Percentiles rank a stretch among this genome's conserved stretches.
Evolutionary conservation across 2,797 vertebrate genomes (phyloP).

Genomic region (Coreius guichenoti): DNA sequence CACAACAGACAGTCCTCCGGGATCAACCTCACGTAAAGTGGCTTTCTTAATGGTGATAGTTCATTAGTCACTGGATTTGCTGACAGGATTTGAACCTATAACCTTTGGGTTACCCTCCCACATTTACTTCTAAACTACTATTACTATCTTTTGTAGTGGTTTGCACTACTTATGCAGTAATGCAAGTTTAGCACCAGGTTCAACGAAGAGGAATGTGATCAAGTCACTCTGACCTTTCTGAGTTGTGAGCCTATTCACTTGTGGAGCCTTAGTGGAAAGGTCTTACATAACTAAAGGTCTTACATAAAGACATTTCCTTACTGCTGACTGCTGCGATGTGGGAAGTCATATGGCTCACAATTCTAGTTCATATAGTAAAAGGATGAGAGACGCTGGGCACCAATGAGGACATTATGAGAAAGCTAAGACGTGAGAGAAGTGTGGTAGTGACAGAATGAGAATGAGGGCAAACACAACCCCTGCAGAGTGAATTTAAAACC

Average conservation of each 20-base stretch:
- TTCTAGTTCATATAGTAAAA: constrained; percentile 13
- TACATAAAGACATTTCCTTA: constrained; percentile 49
- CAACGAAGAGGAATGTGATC: constrained; percentile 45
- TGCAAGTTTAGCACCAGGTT: constrained; percentile 16
- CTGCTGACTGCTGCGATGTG: constrained; percentile 20
- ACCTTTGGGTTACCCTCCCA: background rate
- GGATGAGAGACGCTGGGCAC: constrained; percentile 3
- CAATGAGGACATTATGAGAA: background rate
- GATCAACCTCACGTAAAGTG: background rate
- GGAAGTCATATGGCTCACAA: constrained; percentile 25
- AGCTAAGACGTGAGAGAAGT: background rate
- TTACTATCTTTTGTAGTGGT: background rate
- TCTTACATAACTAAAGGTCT: constrained; percentile 58
- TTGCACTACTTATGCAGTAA: background rate
- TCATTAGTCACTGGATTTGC: background rate
- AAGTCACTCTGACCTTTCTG: constrained; percentile 46
- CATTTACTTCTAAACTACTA: background rate
- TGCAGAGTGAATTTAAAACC: constrained; percentile 26
- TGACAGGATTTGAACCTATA: background rate
- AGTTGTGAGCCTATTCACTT: constrained; percentile 23
- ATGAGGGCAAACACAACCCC: constrained; percentile 23
- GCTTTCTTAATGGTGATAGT: background rate
- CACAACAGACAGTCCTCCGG: background rate
- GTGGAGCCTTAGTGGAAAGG: constrained; percentile 28
- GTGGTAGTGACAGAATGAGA: constrained; percentile 14